Base-by-base conservation (phyloP, 2,113 vertebrate species). In the Tinamus guttatus region DNA sequence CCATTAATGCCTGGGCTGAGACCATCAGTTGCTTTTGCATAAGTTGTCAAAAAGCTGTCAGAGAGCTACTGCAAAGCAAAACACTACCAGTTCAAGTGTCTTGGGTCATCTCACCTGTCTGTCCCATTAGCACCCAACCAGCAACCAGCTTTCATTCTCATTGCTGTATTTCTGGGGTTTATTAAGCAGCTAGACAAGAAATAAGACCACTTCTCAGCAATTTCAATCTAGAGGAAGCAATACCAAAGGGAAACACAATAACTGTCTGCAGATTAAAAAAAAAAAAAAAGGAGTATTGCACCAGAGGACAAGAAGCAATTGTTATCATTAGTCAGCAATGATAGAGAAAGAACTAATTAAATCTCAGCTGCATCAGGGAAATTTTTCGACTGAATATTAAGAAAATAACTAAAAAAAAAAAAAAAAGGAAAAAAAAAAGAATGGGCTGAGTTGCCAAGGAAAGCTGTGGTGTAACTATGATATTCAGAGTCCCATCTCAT, bases 311-410 rank as follows among this genome's bases (percentile, higher is more conserved):
- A 74, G 91, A 94, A 93, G 58, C 81, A 94, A 95, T 96, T 96
- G 96, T 94, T 96, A 81, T 71, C 92, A 94, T 97, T 96, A 94
- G 93, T 97, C 96, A 97, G 96, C 96, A 93, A 79, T 87, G 91
- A 87, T 51, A 85, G 91, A 86, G 85, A 93, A 80, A 92, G 69
- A 87, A 87, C 86, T 96, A 94, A 97, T 95, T 96, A 96, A 94
- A 85, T 73, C 93, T 95, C 80, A 89, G 93, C 85, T 93, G 91
- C 91, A 81, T 93, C 92, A 92, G 94, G 95, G 88, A 94, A 95
- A 93, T 54, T 87, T 96, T 93, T 73, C 67, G 4, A 38, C 11
- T 60, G 68, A 90, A 84, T 91, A 81, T 82, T 85, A 77, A 81
- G 87, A 88, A 94, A 94, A 85, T 25, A 88, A 64, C 65, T 82